Evolutionary conservation across 2,888 invertebrate species (phyloP).

Genomic region (Smittia aterrima): DNA sequence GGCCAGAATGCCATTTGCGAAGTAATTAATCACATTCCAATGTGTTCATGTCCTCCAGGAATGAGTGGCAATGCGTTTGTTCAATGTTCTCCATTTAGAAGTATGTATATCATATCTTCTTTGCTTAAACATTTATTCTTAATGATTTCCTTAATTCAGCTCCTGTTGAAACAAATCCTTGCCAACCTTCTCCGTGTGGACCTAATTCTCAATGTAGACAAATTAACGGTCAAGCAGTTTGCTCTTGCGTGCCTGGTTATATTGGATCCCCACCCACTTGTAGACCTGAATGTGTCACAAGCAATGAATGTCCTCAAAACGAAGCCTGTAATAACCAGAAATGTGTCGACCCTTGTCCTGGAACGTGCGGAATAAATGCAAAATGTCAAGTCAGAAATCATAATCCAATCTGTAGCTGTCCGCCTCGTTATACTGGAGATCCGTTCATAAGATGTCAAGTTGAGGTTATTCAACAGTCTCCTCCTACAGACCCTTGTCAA

Average conservation of each 20-base stretch:
- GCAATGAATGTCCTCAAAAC: conserved; percentile 64
- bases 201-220: conserved; percentile 66
- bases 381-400: conserved; percentile 70
- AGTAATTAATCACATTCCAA: conserved; percentile 70
- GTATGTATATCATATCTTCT: too few species aligned
- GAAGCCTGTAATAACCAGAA: conserved; percentile 69
- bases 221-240: conserved; percentile 57
- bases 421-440: conserved; percentile 61
- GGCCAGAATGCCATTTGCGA: conserved; percentile 72
- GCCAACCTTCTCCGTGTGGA: conserved; percentile 72
- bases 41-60: conserved; percentile 61
- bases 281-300: conserved; percentile 63
- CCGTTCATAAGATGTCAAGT: conserved; percentile 60
- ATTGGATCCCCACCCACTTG: conserved; percentile 70
- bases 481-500: conserved; percentile 66
- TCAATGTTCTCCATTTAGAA: conserved; percentile 64
- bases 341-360: conserved; percentile 69
- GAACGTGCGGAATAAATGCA: conserved; percentile 69
- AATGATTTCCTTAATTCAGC: too few species aligned
- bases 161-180: conserved; percentile 62
- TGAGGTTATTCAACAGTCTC: conserved; percentile 47
- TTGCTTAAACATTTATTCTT: too few species aligned
- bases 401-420: conserved; percentile 72
- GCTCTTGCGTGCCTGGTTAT: conserved; percentile 63
- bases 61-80: conserved; percentile 79